Conservation (phyloP, 2,797 vertebrate species). For the Enteromius trimaculatus region DNA sequence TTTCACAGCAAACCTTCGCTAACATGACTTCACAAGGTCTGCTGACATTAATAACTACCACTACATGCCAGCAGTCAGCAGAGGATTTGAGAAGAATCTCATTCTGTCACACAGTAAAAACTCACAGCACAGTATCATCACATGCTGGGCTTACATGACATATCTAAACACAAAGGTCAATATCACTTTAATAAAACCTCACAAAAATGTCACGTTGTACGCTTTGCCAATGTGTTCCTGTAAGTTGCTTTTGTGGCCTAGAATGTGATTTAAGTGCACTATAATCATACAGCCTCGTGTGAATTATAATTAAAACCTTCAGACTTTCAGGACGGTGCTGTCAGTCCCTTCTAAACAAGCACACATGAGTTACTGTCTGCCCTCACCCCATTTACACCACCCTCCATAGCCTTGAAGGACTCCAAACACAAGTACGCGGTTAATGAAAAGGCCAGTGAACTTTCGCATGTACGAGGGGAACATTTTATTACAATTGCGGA, state of each 20-base stretch:
- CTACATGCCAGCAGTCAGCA: conserved; percentile 33
- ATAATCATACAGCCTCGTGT: not conserved
- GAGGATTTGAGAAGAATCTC: conserved; percentile 34
- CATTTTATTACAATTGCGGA: not conserved
- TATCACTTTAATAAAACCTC: not conserved
- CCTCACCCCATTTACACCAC: conserved; percentile 22
- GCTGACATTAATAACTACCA: conserved; percentile 28
- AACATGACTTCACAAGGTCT: conserved; percentile 7
- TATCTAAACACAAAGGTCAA: not conserved
- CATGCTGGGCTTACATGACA: not conserved
- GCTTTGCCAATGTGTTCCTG: not conserved
- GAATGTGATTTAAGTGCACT: not conserved
- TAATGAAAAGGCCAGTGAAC: conserved; percentile 29
- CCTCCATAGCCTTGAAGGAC: conserved; percentile 28
- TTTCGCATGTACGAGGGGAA: conserved; percentile 34
- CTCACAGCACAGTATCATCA: not conserved
- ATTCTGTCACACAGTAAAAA: conserved; percentile 20
- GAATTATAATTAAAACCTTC: not conserved
- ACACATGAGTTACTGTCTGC: conserved; percentile 20
- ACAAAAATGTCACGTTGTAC: not conserved
- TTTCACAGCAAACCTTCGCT: not conserved
- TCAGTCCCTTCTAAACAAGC: conserved; percentile 15
- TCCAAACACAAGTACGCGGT: conserved; percentile 15
- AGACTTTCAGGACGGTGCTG: conserved; percentile 6
- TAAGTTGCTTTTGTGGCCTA: not conserved